Conservation (phyloP, 2,888 invertebrate genomes). For the Drosophila stalkeri region DNA sequence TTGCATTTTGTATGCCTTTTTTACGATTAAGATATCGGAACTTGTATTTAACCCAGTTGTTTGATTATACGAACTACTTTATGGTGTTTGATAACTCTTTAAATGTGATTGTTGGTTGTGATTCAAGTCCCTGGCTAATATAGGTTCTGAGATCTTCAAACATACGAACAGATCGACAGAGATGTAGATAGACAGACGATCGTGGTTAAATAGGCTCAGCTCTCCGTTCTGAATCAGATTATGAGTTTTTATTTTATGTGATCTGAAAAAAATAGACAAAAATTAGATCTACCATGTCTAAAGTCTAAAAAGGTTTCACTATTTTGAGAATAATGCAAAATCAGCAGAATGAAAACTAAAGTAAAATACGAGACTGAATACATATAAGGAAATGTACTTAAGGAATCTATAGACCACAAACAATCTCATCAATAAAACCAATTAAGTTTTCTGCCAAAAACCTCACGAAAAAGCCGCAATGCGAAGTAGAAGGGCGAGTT, state of each 20-base stretch:
- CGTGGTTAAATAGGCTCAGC: background rate
- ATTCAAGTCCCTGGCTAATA: background rate
- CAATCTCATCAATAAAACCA: conserved; percentile 23
- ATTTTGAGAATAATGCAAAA: background rate
- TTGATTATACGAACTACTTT: too few species aligned
- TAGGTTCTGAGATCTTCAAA: background rate
- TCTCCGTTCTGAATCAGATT: background rate
- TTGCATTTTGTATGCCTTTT: too few species aligned
- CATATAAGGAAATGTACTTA: background rate
- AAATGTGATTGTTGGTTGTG: too few species aligned
- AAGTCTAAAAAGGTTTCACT: background rate
- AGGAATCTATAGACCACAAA: background rate
- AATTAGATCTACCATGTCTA: too few species aligned
- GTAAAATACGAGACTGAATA: background rate
- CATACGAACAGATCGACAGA: background rate
- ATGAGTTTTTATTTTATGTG: background rate
- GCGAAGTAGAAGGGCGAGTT: conserved; percentile 46
- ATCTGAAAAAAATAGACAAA: too few species aligned
- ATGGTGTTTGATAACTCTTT: too few species aligned
- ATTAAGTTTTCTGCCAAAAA: conserved; percentile 15
- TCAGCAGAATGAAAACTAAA: background rate
- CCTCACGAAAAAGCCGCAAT: conserved; percentile 15
- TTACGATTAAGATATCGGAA: too few species aligned
- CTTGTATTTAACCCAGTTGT: too few species aligned
- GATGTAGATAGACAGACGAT: background rate